These are phyloP conservation scores for Xyliphius kryptos DNA, from an alignment of 2,113 vertebrate species.

Conservation along the genomic window DNA sequence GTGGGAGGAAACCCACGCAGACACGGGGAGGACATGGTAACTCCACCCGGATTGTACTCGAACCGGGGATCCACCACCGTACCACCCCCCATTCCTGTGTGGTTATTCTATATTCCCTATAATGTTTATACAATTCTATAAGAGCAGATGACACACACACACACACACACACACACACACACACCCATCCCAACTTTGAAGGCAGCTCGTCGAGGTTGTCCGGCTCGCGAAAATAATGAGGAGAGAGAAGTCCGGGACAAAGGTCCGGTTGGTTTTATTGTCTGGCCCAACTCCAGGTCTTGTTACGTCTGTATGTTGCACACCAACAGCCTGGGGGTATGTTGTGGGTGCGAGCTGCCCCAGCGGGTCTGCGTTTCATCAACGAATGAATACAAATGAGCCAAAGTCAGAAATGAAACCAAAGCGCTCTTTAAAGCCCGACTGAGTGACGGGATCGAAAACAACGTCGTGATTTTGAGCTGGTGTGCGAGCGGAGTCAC, in stretches of 20 bases:
- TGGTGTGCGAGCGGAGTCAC: constrained; percentile 52
- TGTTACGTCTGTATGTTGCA: constrained; percentile 47
- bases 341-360: constrained; percentile 45
- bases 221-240: background rate
- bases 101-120: no score
- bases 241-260: constrained; percentile 52
- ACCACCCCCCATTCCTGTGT: no score
- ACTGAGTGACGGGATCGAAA: constrained; percentile 12
- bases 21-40: no score
- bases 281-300: constrained; percentile 47
- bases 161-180: no score
- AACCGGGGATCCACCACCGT: no score
- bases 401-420: constrained; percentile 14
- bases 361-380: constrained; percentile 38
- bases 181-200: no score
- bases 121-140: no score
- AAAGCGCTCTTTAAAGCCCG: constrained; percentile 12
- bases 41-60: no score
- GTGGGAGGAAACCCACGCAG: no score
- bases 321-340: constrained; percentile 39
- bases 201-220: no score
- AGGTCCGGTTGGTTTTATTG: constrained; percentile 54
- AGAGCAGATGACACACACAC: no score
- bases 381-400: constrained; percentile 31
- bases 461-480: constrained; percentile 37